A percentile compares a stretch with the other conserved stretches of the same genome.
phyloP scores from a whole-genome alignment of 2,888 invertebrate genomes.

The Gryllus longicercus region DNA sequence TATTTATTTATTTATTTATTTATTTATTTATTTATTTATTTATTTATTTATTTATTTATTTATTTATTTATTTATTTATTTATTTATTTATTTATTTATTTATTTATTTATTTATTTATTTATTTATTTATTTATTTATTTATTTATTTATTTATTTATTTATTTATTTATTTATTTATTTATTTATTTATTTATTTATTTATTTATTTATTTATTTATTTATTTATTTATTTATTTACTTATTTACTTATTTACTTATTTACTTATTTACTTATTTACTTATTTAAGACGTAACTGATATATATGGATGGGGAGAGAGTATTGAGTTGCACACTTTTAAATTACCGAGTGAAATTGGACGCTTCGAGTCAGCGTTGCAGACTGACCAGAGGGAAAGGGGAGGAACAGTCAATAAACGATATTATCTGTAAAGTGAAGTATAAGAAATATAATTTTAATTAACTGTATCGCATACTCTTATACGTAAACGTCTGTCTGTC shows the following conservation, averaged over 20 bases:
- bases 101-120: constrained; percentile 22
- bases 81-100: constrained; percentile 23
- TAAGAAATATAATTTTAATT: too few species aligned
- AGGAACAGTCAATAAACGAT: too few species aligned
- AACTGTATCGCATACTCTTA: too few species aligned
- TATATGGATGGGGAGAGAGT: too few species aligned
- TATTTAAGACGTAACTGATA: too few species aligned
- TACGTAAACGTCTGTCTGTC: too few species aligned
- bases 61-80: constrained; percentile 25
- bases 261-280: background rate
- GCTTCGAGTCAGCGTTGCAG: too few species aligned
- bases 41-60: constrained; percentile 24
- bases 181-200: constrained; percentile 25
- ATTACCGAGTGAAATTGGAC: too few species aligned
- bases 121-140: background rate
- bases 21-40: constrained; percentile 27
- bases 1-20: constrained; percentile 27
- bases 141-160: constrained; percentile 22
- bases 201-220: constrained; percentile 26
- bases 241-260: constrained; percentile 17
- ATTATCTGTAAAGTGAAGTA: too few species aligned
- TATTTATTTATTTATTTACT: background rate
- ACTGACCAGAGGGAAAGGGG: too few species aligned
- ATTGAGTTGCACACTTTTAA: too few species aligned
- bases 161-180: background rate